These are phyloP conservation scores for Ascaphus truei DNA, from an alignment of 2,113 vertebrate genomes.

Conservation along the genomic window DNA sequence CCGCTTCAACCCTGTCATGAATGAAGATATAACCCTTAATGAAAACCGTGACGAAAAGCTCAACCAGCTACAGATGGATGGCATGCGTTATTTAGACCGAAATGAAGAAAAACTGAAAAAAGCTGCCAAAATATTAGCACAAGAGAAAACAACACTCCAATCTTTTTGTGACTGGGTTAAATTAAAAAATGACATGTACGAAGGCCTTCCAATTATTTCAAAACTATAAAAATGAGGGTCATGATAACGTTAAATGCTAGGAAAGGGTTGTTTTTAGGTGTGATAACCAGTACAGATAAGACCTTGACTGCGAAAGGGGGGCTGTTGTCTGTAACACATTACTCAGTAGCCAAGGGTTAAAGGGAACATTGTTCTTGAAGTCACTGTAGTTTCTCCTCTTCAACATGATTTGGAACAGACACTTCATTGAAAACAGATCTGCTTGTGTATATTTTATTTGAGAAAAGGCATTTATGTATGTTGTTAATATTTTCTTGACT, in stretches of 20 bases:
- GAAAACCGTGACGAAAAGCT: conserved; percentile 91
- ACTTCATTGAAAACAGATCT: background rate
- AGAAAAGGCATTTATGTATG: background rate
- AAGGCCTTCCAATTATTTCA: conserved; percentile 68
- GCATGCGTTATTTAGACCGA: conserved; percentile 79
- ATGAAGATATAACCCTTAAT: conserved; percentile 85
- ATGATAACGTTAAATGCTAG: conserved; percentile 17
- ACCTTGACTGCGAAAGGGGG: background rate
- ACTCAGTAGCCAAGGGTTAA: background rate
- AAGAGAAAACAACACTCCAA: conserved; percentile 78
- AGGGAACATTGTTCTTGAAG: background rate
- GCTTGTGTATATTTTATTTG: background rate
- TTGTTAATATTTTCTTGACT: conserved; percentile 1
- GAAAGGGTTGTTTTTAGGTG: conserved; percentile 7
- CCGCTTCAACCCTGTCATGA: conserved; percentile 92
- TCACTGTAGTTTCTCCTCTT: background rate
- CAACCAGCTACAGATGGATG: conserved; percentile 76
- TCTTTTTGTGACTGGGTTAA: conserved; percentile 77
- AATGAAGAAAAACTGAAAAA: conserved; percentile 88
- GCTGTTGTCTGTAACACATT: background rate
- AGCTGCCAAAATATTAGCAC: conserved; percentile 73
- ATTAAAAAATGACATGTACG: conserved; percentile 80
- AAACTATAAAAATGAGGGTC: conserved; percentile 63
- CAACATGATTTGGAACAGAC: background rate
- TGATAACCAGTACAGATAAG: background rate